phyloP scores from a whole-genome alignment of 2,113 vertebrate species.

The Chionis minor region DNA sequence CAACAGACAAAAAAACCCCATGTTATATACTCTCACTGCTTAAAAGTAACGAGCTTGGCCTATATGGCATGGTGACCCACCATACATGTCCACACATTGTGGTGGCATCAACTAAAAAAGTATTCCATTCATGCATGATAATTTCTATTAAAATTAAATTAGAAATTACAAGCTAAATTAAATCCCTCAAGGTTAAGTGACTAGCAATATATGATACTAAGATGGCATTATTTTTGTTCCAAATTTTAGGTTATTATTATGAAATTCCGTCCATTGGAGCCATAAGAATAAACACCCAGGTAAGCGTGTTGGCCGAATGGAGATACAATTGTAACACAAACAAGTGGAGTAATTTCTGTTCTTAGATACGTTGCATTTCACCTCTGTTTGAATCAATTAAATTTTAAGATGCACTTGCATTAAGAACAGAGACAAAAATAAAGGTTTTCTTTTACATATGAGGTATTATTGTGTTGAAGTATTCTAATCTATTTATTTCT shows the following conservation, averaged over 20 bases:
- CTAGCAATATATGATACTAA: neutral
- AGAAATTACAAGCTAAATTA: neutral
- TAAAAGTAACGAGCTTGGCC: neutral
- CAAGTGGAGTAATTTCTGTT: neutral
- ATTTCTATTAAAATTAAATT: neutral
- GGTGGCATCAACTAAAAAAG: neutral
- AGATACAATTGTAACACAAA: neutral
- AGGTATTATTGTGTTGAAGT: neutral
- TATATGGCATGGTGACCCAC: neutral
- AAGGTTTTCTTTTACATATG: neutral
- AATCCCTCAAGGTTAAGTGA: neutral
- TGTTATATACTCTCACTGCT: neutral
- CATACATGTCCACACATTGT: rapidly evolving
- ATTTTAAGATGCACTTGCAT: neutral
- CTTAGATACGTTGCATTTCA: neutral
- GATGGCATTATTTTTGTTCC: neutral
- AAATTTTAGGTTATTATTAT: conserved; percentile 91
- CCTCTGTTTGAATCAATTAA: neutral
- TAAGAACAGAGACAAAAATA: neutral
- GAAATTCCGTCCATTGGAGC: conserved; percentile 98
- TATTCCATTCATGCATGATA: neutral
- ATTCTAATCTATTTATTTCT: neutral
- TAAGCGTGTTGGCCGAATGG: conserved; percentile 54
- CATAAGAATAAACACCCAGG: conserved; percentile 98
- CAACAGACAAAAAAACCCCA: neutral